Base-by-base conservation (phyloP, 2,797 vertebrate genomes). In the Bradypodion ventrale region DNA sequence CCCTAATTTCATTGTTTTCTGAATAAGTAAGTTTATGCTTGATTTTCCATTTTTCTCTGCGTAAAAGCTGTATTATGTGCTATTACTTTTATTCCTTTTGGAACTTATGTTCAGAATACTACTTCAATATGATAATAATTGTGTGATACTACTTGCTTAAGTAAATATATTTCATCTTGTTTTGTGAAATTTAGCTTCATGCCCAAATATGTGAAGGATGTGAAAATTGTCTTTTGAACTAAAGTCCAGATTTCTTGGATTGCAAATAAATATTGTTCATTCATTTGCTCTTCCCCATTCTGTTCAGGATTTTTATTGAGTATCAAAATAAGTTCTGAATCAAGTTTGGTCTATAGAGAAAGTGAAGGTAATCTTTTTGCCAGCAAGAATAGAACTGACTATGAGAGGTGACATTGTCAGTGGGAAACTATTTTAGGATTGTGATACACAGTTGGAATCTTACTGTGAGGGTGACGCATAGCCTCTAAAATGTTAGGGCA, bases 341-440 rank as follows among this genome's bases (percentile, higher is more conserved):
- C 32, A 56, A 52, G 35, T 63, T 44, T 56, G 72, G 40, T 66
- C 37, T 72, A 13, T 12, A 59, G 62, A 59, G 35, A n/a, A 86
- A n/a, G 25, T 75, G 5, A 42, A 68, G 1, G 0, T 32, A 1
- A 1, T 88, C 82, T 44, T 85, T 82, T 82, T 25, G 0, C 62
- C 68, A 56, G 73, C 66, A 40, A 86, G 86, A 49, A 10, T 69
- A 90, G 78, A 2, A 37, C 3, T 77, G 56, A 25, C 62, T 8
- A n/a, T 69, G 76, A 29, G 25, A 0, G 32, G 73, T 80, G 59
- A 85, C 52, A 3, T 0, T 16, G 19, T 85, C 0, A 0, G 23
- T 44, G 1, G 74, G 66, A 80, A 32, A 49, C 84, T 76, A 23
- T 62, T 72, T 86, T 78, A 49, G 80, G 27, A 32, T 15, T 82